Conservation (phyloP, 2,113 vertebrate genomes). For the Mirza zaza region DNA sequence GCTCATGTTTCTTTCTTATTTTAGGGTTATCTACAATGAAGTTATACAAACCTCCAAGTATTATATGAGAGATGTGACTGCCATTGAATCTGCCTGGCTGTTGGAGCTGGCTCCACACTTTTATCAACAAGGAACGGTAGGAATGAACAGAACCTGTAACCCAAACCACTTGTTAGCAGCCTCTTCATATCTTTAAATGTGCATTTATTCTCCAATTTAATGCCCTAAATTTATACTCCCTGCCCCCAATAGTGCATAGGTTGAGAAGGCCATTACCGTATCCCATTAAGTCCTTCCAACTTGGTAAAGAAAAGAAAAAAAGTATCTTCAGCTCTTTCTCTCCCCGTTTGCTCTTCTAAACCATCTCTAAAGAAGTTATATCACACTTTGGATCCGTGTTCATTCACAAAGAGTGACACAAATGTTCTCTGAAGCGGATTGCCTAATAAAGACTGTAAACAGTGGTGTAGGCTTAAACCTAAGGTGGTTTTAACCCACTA, state of each 20-base stretch:
- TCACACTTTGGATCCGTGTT: background rate
- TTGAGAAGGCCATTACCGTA: background rate
- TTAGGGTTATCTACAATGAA: slow-evolving; percentile 98
- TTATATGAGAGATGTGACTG: slow-evolving; percentile 98
- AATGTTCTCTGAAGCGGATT: background rate
- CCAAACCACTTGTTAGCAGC: background rate
- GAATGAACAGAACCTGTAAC: slow-evolving; percentile 64
- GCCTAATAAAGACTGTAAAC: rapidly evolving
- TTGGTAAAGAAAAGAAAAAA: background rate
- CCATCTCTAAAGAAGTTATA: background rate
- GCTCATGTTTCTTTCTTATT: background rate
- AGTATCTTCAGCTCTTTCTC: background rate
- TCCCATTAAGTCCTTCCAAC: background rate
- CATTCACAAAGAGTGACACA: background rate
- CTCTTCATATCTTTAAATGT: background rate
- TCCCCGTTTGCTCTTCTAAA: background rate
- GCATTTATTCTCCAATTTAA: background rate
- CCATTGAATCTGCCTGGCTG: slow-evolving; percentile 95
- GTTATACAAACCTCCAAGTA: slow-evolving; percentile 96
- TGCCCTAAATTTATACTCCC: background rate
- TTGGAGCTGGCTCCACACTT: slow-evolving; percentile 98
- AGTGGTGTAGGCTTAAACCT: background rate
- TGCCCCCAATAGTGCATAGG: too few relatives aligned
- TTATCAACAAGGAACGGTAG: slow-evolving; percentile 97
- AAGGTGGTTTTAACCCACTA: rapidly evolving